A percentile compares a stretch with the other conserved stretches of the same genome.
phyloP scores from a whole-genome alignment of 2,113 vertebrate species.

The Macrotis lagotis region DNA sequence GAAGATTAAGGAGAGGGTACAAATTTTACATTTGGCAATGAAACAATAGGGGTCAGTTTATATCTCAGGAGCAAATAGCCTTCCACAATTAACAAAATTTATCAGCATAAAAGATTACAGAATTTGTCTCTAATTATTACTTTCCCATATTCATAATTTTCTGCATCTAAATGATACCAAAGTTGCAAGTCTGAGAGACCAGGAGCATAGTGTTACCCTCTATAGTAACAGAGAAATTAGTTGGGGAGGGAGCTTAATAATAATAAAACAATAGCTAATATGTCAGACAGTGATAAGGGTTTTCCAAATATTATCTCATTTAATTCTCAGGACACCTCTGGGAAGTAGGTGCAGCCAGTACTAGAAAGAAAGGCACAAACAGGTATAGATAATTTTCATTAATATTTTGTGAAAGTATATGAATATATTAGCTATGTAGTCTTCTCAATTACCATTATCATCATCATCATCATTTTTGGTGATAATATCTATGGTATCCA shows the following conservation, averaged over 20 bases:
- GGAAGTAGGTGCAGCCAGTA: neutral
- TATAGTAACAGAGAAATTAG: neutral
- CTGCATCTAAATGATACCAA: too few species aligned
- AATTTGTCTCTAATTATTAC: too few species aligned
- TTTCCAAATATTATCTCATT: neutral
- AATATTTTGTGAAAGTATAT: neutral
- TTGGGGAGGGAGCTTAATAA: too few species aligned
- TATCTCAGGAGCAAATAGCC: too few species aligned
- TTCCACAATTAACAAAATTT: too few species aligned
- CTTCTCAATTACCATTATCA: neutral
- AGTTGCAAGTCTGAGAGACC: neutral
- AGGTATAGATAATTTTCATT: neutral
- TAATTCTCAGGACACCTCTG: neutral
- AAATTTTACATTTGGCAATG: too few species aligned
- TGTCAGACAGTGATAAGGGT: neutral
- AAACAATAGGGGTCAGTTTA: too few species aligned
- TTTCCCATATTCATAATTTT: too few species aligned
- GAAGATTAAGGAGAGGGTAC: too few species aligned
- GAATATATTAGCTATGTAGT: neutral
- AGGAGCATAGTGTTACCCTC: too few species aligned
- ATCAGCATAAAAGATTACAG: too few species aligned
- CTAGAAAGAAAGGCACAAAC: neutral
- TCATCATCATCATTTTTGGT: neutral
- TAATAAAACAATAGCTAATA: neutral
- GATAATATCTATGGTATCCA: neutral